Evolutionary conservation across 1,140 invertebrate genomes (phyloP), one percentile per base, ranked within the genome.

Genomic region (Coenobita brevimanus): DNA sequence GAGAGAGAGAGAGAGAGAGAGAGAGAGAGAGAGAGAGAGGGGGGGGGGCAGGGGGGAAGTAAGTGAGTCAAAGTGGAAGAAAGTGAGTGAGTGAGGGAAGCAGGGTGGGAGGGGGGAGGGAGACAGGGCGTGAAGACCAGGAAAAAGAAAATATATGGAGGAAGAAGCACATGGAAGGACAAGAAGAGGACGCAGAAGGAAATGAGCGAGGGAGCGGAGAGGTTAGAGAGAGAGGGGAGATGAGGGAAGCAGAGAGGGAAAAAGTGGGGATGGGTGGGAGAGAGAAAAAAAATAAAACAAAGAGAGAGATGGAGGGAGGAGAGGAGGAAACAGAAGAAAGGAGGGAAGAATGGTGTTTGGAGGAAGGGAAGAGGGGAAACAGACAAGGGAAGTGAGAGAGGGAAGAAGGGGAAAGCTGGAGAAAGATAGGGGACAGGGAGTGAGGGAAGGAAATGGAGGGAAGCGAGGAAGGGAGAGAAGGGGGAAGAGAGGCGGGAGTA

Each of bases 81-180:
- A n/a, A n/a, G n/a, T n/a, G n/a, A n/a, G n/a, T n/a, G n/a, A n/a
- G n/a, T n/a, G n/a, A n/a, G n/a, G n/a, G n/a, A n/a, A n/a, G n/a
- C n/a, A n/a, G n/a, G n/a, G 27, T 1, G 2, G 43, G 75, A n/a
- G 30, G 10, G 43, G 3, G 4, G 21, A 54, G 50, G 24, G 27
- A 38, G 41, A n/a, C n/a, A 21, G 54, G 54, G 38, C 6, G n/a
- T 33, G 78, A 57, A 62, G 21, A 10, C 10, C 2, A 10, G 36
- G 78, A 64, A 36, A 13, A 38, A 10, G 2, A 54, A 27, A 64
- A 81, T n/a, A n/a, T n/a, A 81, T 60, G 57, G 78, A 36, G 57
- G 60, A 64, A n/a, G 33, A n/a, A 41, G 54, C 24, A 41, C 27
- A 33, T 36, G 62, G 57, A 41, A 54, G 62, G 67, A 81, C 67